Evolutionary conservation across 2,113 vertebrate species (phyloP).

Genomic region (rabbit (Oryctolagus cuniculus)): mOryCun1.1 NC_091437.1:55834001-55834500

Average conservation of each 20-base stretch:
- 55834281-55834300: neutral
- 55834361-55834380: neutral
- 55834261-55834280: neutral
- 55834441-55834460: neutral
- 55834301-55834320: neutral
- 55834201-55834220: neutral
- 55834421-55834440: neutral
- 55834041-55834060: neutral
- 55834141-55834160: neutral
- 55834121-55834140: neutral
- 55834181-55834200: neutral
- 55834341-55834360: neutral
- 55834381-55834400: neutral
- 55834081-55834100: no score
- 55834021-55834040: neutral
- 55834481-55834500: neutral
- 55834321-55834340: neutral
- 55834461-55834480: neutral
- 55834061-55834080: neutral
- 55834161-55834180: neutral
- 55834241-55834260: neutral
- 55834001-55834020: neutral
- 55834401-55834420: neutral
- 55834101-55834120: neutral
- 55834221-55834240: neutral